Conservation (phyloP, 1,140 invertebrate genomes). For the Calephelis virginiensis region DNA sequence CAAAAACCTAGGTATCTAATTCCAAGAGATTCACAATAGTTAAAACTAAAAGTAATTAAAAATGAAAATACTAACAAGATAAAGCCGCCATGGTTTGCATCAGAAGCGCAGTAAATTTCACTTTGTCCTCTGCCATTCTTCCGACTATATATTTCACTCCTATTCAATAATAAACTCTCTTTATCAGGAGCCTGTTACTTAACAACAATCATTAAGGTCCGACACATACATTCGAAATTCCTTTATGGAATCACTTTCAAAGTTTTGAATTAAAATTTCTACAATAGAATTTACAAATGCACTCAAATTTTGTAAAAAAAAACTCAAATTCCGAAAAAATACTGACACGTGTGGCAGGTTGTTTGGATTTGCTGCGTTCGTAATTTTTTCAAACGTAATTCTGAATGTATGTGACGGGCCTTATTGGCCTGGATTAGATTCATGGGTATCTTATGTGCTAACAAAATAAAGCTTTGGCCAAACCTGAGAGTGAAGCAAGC, state of each 20-base stretch:
- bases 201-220: background rate
- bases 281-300: too few relatives aligned
- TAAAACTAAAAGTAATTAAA: background rate
- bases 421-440: slow-evolving; percentile 35
- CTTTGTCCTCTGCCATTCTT: slow-evolving; percentile 40
- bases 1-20: too few relatives aligned
- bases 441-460: background rate
- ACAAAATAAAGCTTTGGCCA: background rate
- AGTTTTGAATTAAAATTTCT: too few relatives aligned
- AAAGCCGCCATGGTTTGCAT: slow-evolving; percentile 43
- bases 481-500: too few relatives aligned
- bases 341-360: too few relatives aligned
- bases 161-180: background rate
- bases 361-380: too few relatives aligned
- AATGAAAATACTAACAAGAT: slow-evolving; percentile 43
- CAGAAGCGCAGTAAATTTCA: slow-evolving; percentile 39
- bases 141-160: background rate
- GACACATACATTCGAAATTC: too few relatives aligned
- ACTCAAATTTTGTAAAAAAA: too few relatives aligned
- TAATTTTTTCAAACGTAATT: too few relatives aligned
- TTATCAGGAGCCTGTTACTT: slow-evolving; percentile 10
- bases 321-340: too few relatives aligned
- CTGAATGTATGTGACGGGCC: background rate
- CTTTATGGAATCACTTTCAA: background rate
- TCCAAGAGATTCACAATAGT: too few relatives aligned